Evolutionary conservation across 2,797 vertebrate genomes (phyloP).

Genomic region (Artibeus lituratus): DNA sequence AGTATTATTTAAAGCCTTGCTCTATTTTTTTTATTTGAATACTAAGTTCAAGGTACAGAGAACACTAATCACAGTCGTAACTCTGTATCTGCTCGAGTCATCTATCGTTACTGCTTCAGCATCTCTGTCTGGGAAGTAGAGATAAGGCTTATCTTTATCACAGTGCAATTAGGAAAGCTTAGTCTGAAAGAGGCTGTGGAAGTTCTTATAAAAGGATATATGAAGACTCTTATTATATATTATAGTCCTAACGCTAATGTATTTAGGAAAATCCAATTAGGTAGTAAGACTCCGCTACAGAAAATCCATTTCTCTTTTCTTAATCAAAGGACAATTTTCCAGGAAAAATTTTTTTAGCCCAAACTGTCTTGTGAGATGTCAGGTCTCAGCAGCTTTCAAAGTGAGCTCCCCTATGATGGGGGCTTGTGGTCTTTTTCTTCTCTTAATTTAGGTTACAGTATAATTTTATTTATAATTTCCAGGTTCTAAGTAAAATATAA

Average conservation of each 20-base stretch:
- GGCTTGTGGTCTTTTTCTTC: background rate
- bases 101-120: background rate
- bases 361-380: background rate
- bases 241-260: slow-evolving; percentile 23
- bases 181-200: background rate
- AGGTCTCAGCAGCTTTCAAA: background rate
- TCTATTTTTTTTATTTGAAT: slow-evolving; percentile 35
- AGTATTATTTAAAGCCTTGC: background rate
- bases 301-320: slow-evolving; percentile 54
- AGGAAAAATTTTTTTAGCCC: slow-evolving; percentile 37
- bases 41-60: background rate
- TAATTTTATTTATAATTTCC: background rate
- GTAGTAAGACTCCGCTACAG: slow-evolving; percentile 6
- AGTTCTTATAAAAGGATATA: slow-evolving; percentile 22
- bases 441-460: background rate
- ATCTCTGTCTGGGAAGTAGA: slow-evolving; percentile 17
- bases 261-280: slow-evolving; percentile 57
- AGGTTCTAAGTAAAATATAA: background rate
- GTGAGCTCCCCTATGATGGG: background rate
- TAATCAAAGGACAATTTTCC: slow-evolving; percentile 45
- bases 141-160: slow-evolving; percentile 40
- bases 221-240: slow-evolving; percentile 18
- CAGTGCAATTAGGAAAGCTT: slow-evolving; percentile 24
- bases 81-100: background rate
- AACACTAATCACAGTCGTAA: background rate